These are phyloP conservation scores for Drosophila parvula DNA, from an alignment of 1,140 invertebrate genomes.

Conservation along the genomic window DNA sequence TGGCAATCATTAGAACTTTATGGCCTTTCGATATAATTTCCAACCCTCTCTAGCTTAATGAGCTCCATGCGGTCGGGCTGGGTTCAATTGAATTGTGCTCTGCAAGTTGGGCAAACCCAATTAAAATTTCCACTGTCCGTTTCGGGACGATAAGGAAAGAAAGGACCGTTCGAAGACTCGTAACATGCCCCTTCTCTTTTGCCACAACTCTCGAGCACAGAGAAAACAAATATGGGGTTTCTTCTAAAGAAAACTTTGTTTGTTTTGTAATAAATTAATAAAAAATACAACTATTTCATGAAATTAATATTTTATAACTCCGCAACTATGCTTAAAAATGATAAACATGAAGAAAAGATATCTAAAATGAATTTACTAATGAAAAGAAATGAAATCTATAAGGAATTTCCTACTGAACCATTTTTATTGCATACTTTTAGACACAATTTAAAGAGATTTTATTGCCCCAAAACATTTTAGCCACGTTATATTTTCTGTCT, in stretches of 20 bases:
- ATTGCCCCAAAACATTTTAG: background rate
- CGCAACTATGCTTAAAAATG: too few relatives aligned
- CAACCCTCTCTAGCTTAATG: conserved; percentile 56
- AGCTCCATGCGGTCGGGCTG: conserved; percentile 35
- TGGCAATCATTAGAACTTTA: conserved; percentile 49
- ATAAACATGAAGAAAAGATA: too few relatives aligned
- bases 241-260: too few relatives aligned
- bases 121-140: conserved; percentile 68
- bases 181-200: background rate
- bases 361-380: too few relatives aligned
- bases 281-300: too few relatives aligned
- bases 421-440: background rate
- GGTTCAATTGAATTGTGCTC: conserved; percentile 66
- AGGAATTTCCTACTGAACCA: too few relatives aligned
- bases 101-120: conserved; percentile 56
- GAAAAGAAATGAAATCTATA: too few relatives aligned
- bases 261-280: too few relatives aligned
- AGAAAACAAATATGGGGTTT: background rate
- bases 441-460: background rate
- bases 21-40: conserved; percentile 56
- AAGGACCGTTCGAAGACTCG: background rate
- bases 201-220: background rate
- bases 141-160: conserved; percentile 37
- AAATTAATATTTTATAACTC: too few relatives aligned
- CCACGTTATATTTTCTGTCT: background rate